These are phyloP conservation scores for Pseudopipra pipra DNA, from an alignment of 2,113 vertebrate species.

Conservation along the genomic window DNA sequence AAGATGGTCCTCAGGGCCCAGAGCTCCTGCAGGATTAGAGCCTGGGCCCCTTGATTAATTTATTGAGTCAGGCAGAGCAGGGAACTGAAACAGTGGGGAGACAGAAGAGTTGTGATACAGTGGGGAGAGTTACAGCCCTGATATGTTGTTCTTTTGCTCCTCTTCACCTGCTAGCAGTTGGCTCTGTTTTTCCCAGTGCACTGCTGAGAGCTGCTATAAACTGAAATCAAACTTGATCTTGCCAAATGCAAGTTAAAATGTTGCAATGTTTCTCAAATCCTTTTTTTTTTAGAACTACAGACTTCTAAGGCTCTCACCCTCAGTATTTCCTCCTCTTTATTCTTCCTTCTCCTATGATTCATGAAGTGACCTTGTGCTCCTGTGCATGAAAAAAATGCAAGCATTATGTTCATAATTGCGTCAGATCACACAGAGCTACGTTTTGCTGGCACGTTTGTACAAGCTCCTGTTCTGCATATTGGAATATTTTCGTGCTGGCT, in stretches of 20 bases:
- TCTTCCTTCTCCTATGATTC: constrained; percentile 13
- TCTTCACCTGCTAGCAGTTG: neutral
- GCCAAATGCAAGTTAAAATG: constrained; percentile 28
- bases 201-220: constrained; percentile 1
- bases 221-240: constrained; percentile 3
- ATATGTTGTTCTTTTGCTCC: neutral
- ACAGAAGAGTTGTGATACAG: neutral
- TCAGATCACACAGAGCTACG: constrained; percentile 15
- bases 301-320: neutral
- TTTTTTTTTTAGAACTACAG: neutral
- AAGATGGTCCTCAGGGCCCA: neutral
- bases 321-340: neutral
- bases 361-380: neutral
- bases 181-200: neutral
- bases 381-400: neutral
- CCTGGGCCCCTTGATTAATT: neutral
- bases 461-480: neutral
- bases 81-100: neutral
- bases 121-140: neutral
- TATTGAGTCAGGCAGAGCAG: neutral
- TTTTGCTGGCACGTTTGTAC: constrained; percentile 19
- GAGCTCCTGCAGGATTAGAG: neutral
- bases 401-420: neutral
- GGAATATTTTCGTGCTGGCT: constrained; percentile 48
- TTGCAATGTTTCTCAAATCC: neutral